Base-by-base conservation (phyloP, 2,113 vertebrate species). In the Cisticola juncidis region DNA sequence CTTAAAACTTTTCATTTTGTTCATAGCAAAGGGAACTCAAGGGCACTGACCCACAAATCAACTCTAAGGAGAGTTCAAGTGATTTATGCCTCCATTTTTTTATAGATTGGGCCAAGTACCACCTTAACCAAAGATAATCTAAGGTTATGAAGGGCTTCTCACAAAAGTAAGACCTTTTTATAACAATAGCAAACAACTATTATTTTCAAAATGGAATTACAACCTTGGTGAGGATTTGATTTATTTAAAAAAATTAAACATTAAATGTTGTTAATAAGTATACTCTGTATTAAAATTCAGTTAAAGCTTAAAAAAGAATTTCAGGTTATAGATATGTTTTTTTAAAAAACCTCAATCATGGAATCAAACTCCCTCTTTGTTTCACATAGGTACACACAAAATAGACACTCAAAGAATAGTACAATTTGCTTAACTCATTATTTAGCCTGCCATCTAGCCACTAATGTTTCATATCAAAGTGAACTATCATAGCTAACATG, bases 301-400 rank as follows among this genome's bases (percentile, higher is more conserved):
- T 31, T 48, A 40, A 81, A 64, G 14, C 17, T n/a, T 7, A 33
- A n/a, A 70, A 70, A 51, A 45, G 3, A 4, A 0, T 53, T 84
- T 72, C 16, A 53, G 14, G 10, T 61, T 58, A n/a, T 19, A 83
- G 5, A 40, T 19, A 60, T 2, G 2, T 20, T 45, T 45, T 57
- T 66, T 50, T 26, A 9, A 20, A 57, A 80, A 53, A 2, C 0
- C 2, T 48, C 22, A 58, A 14, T 12, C 26, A 45, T 4, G 1
- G 53, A 53, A 48, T 42, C 19, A 31, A 31, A n/a, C 68, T 64
- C 13, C 12, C 29, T 72, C 40, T 74, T 33, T 53, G 14, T 35
- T 79, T 50, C 38, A 50, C 25, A 26, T 16, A 40, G 28, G 10
- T 22, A 61, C 40, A 60, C 13, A 56, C 4, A 53, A 64, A 77